A percentile compares a stretch with the other conserved stretches of the same genome.
Conservation (phyloP, 2,113 vertebrate genomes). For the Parus major region DNA sequence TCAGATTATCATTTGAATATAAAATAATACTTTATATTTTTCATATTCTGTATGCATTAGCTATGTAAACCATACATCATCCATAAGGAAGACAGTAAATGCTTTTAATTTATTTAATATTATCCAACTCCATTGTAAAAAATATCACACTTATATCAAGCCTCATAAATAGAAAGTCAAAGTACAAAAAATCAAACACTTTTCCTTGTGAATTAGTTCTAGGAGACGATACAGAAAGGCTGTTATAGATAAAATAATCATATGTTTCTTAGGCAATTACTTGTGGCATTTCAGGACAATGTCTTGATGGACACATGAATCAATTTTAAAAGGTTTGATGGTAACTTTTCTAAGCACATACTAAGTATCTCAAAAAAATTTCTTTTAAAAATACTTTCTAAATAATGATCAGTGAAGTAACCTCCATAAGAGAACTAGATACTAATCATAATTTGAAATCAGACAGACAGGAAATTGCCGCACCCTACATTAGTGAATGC, state of each 20-base stretch:
- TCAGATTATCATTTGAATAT: not conserved
- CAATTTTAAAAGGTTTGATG: not conserved
- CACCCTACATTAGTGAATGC: slow-evolving; percentile 37
- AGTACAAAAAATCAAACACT: not conserved
- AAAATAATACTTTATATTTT: not conserved
- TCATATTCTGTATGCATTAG: not conserved
- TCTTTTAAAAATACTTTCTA: not conserved
- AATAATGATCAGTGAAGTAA: not conserved
- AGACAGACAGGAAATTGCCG: slow-evolving; percentile 55
- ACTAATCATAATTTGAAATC: slow-evolving; percentile 20
- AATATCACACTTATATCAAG: not conserved
- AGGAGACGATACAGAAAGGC: not conserved
- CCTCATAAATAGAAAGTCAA: not conserved
- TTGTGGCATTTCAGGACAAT: not conserved
- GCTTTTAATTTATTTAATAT: not conserved
- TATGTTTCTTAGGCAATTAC: not conserved
- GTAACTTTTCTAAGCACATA: not conserved
- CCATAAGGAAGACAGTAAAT: not conserved
- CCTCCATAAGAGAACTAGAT: not conserved
- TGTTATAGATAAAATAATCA: not conserved
- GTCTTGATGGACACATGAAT: not conserved
- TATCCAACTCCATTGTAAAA: not conserved
- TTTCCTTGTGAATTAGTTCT: not conserved
- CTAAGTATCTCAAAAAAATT: not conserved
- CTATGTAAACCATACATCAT: not conserved